Conservation (phyloP, 2,797 vertebrate species). For the Pampus argenteus region DNA sequence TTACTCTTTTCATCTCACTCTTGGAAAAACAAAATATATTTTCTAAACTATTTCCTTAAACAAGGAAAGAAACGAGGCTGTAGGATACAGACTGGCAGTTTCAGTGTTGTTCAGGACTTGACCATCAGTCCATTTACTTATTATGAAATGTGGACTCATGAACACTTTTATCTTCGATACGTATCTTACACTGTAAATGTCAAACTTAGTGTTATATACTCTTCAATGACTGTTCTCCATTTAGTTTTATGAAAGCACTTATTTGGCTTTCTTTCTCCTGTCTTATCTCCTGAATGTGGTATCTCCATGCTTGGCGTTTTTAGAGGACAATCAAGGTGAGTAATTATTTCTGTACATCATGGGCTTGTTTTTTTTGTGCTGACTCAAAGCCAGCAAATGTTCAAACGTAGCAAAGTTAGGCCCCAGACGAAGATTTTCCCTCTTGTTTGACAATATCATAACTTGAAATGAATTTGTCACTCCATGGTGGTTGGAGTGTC, state of each 20-base stretch:
- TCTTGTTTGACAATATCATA: neutral
- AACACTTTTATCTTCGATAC: too few relatives aligned
- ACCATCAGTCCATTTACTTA: too few relatives aligned
- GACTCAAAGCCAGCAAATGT: neutral
- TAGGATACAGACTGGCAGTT: neutral
- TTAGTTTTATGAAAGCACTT: neutral
- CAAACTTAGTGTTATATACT: neutral
- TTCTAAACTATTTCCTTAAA: too few relatives aligned
- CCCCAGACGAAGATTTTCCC: neutral
- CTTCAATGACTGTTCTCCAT: neutral
- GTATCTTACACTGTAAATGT: neutral
- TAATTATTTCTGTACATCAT: conserved; percentile 15
- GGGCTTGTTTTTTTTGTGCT: neutral
- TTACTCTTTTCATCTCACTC: too few relatives aligned
- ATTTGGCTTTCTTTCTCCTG: neutral
- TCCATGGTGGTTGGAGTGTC: neutral
- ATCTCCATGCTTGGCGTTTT: neutral
- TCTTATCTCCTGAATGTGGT: neutral
- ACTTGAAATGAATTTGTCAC: neutral
- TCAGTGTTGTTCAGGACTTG: neutral
- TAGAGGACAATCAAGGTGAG: conserved; percentile 83
- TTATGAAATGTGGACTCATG: too few relatives aligned
- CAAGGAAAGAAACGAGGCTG: too few relatives aligned
- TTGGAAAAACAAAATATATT: too few relatives aligned
- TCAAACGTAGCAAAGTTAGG: neutral